Base-by-base conservation (phyloP, 2,888 invertebrate species). In the Pyrrhosoma nymphula region DNA sequence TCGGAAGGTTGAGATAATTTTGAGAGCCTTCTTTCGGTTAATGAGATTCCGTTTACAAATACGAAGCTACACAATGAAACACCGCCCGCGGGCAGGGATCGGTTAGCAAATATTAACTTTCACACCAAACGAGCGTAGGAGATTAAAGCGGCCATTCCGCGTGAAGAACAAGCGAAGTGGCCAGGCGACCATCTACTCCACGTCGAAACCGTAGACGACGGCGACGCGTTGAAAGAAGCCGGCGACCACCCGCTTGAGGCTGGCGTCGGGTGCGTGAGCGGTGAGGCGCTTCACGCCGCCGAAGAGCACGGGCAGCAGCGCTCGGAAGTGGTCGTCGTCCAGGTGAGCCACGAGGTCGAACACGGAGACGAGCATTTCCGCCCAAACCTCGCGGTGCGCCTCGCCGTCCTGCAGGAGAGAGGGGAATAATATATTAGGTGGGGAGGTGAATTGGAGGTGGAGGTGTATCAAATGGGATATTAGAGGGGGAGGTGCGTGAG, bases 301-400 rank as follows among this genome's bases (percentile, higher is more conserved):
- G 96, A 97, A 97, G 96, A 97, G 97, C n/a, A 97, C 97, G 56
- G 98, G 98, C 96, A 98, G 97, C 91, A 98, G 96, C 47, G 97
- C 97, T 75, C 97, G 97, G 96, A 98, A 97, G 96, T 97, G 97
- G 30, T 97, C 96, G 96, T 98, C 97, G 63, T 97, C 96, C 95
- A 97, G 96, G 95, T 97, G 97, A 88, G 96, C 96, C 63, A 96
- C 97, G 96, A 99, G 97, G 96, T 99, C 99, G 96, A 99, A 98
- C 96, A 98, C 98, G 47, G 98, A 98, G 96, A 98, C 98, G 96
- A 99, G 97, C 96, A 99, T 98, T 97, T 99, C 99, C 56, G 98
- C 98, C 97, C 99, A 98, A 39, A 99, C 98, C 95, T 98, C 98
- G 95, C 98, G 97, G 96, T 98, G 98, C 35, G 99, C 98, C 96